Conservation (phyloP, 2,113 vertebrate species). For the Rhombomys opimus region DNA sequence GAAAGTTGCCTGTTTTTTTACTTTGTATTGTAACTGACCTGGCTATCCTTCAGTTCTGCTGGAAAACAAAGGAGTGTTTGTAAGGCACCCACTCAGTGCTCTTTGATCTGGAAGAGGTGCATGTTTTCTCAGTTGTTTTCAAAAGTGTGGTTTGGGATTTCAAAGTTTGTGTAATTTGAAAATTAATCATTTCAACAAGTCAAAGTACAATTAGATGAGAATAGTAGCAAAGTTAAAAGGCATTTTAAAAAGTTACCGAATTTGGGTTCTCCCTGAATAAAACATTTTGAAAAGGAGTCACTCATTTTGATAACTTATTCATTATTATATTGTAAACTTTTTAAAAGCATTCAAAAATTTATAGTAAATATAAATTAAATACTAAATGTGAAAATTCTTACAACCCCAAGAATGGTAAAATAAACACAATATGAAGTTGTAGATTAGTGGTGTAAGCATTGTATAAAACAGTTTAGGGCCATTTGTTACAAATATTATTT, state of each 20-base stretch:
- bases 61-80: background rate
- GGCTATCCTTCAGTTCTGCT: constrained; percentile 4
- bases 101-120: background rate
- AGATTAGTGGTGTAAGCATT: background rate
- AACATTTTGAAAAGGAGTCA: background rate
- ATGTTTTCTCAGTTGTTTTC: constrained; percentile 38
- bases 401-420: background rate
- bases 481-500: constrained; percentile 24
- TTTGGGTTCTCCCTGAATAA: constrained; percentile 32
- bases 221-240: constrained; percentile 47
- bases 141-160: constrained; percentile 18
- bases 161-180: constrained; percentile 12
- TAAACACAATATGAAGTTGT: background rate
- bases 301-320: background rate
- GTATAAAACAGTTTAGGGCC: background rate
- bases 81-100: background rate
- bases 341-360: background rate
- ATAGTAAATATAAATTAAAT: constrained; percentile 29
- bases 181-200: constrained; percentile 41
- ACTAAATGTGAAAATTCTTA: constrained; percentile 46
- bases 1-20: background rate
- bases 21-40: background rate
- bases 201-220: constrained; percentile 48
- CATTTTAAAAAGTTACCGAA: constrained; percentile 5
- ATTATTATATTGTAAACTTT: constrained; percentile 3